phyloP scores from a whole-genome alignment of 2,113 vertebrate species.

The Dolichallabes microphthalmus region DNA sequence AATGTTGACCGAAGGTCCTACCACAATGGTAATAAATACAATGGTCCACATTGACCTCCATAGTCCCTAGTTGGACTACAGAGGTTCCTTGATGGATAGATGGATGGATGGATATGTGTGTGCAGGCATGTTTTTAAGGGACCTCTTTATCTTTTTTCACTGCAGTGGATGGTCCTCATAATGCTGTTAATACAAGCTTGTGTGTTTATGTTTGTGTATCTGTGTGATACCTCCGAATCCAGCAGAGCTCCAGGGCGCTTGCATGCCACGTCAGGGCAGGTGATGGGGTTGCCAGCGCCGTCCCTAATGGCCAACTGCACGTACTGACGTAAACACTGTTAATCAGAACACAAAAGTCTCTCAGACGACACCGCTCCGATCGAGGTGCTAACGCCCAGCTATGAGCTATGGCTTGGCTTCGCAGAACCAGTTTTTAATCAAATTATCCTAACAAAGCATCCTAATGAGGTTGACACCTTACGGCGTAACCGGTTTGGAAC shows the following conservation, averaged over 20 bases:
- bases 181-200: not conserved
- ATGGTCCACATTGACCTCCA: too few species aligned
- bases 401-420: not conserved
- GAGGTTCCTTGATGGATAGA: too few species aligned
- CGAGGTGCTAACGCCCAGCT: not conserved
- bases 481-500: not conserved
- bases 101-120: too few species aligned
- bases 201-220: slow-evolving; percentile 1
- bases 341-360: slow-evolving; percentile 19
- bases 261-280: slow-evolving; percentile 89
- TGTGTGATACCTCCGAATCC: slow-evolving; percentile 84
- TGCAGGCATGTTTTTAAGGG: not conserved
- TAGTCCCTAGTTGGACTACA: too few species aligned
- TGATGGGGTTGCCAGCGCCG: slow-evolving; percentile 87
- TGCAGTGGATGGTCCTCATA: not conserved
- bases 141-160: too few species aligned
- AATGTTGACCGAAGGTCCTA: too few species aligned
- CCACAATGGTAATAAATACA: too few species aligned
- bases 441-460: not conserved
- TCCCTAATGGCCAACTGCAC: slow-evolving; percentile 84
- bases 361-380: not conserved
- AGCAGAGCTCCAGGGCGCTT: slow-evolving; percentile 77
- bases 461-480: not conserved
- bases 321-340: slow-evolving; percentile 90
- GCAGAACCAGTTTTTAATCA: not conserved